phyloP scores from a whole-genome alignment of 2,888 invertebrate species.

The Coleophora flavipennella region DNA sequence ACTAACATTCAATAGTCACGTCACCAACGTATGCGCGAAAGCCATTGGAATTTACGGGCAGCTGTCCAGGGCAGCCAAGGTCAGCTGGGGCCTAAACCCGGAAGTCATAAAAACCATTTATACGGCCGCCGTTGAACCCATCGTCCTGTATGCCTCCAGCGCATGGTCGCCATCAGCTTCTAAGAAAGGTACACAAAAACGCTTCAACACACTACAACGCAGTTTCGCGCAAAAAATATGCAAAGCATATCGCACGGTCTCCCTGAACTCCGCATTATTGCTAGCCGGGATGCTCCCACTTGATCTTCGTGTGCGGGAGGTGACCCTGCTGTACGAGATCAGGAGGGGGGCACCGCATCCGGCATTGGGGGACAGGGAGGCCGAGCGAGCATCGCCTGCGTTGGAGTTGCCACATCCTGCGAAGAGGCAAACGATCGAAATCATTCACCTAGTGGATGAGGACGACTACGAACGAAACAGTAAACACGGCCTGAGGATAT shows the following conservation, averaged over 20 bases:
- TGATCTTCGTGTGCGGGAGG: constrained; percentile 4
- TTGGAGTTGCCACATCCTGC: no score
- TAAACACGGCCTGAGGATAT: not conserved
- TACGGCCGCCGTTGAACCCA: not conserved
- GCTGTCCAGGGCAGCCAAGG: constrained; percentile 3
- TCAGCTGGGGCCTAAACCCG: constrained; percentile 6
- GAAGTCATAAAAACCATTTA: not conserved
- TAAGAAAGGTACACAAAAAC: not conserved
- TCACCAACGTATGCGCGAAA: constrained; percentile 5
- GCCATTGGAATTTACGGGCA: constrained; percentile 4
- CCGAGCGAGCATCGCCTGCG: no score
- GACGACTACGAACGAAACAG: not conserved
- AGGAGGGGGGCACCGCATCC: not conserved
- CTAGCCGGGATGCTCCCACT: constrained; percentile 10
- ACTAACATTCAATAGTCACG: constrained; percentile 9
- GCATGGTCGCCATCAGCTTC: not conserved
- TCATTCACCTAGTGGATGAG: no score
- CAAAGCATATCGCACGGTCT: constrained; percentile 2
- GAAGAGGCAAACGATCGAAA: no score
- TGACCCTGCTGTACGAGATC: not conserved
- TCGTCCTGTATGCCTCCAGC: not conserved
- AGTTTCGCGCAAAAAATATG: constrained; percentile 3
- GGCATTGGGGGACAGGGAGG: no score
- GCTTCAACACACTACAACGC: not conserved
- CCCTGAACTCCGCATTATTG: constrained; percentile 5